These are phyloP conservation scores for Erebia aethiops DNA, from an alignment of 2,888 invertebrate species.

Conservation along the genomic window DNA sequence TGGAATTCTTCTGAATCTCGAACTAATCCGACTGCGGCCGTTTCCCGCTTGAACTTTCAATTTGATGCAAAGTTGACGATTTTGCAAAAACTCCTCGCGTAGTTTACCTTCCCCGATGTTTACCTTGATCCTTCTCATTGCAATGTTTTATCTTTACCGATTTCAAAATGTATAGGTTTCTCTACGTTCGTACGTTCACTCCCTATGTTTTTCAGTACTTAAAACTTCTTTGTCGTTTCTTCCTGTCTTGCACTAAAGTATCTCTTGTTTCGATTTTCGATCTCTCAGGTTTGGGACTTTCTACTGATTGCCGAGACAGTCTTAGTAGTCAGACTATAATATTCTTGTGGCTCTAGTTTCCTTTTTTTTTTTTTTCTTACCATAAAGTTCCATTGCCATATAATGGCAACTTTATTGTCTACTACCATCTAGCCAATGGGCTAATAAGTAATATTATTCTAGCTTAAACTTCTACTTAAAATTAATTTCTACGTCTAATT, in stretches of 20 bases:
- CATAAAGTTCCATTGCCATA: too few relatives aligned
- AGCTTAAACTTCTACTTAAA: too few relatives aligned
- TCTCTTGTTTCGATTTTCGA: not conserved
- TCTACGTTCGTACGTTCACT: too few relatives aligned
- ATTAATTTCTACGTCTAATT: too few relatives aligned
- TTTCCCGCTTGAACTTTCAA: slow-evolving; percentile 61
- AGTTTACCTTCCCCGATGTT: slow-evolving; percentile 18
- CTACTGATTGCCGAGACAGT: not conserved
- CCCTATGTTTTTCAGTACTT: not conserved
- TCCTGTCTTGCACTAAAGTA: not conserved
- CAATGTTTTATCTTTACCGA: not conserved
- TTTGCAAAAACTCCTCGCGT: slow-evolving; percentile 35
- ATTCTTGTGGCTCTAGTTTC: too few relatives aligned
- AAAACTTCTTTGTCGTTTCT: not conserved
- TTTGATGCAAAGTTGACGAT: slow-evolving; percentile 56
- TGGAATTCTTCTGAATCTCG: slow-evolving; percentile 78
- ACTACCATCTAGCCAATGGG: too few relatives aligned
- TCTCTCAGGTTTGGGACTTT: not conserved
- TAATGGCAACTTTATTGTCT: too few relatives aligned
- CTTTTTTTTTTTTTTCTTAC: too few relatives aligned
- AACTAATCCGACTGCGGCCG: slow-evolving; percentile 61
- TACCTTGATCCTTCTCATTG: slow-evolving; percentile 11
- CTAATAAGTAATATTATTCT: too few relatives aligned
- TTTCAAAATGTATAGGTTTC: not conserved
- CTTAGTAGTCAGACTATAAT: not conserved